phyloP scores from a whole-genome alignment of 1,140 invertebrate genomes.

The Medauroidea extradentata region DNA sequence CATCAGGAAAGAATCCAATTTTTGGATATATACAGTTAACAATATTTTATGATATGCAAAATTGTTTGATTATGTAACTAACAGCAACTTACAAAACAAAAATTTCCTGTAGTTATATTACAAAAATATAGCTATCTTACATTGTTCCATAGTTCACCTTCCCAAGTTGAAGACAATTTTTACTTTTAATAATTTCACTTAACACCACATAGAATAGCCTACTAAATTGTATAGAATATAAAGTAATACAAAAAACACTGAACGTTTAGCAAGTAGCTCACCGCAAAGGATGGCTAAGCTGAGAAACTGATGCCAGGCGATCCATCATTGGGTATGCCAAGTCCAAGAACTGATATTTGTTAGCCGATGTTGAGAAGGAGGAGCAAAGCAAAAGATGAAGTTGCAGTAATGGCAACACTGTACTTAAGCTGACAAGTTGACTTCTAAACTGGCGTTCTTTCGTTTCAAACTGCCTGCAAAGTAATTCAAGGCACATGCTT shows the following conservation, averaged over 20 bases:
- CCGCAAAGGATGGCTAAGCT: slow-evolving; percentile 60
- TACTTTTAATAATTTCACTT: too few relatives aligned
- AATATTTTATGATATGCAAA: too few relatives aligned
- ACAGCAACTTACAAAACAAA: too few relatives aligned
- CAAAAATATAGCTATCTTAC: too few relatives aligned
- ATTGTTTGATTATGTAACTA: too few relatives aligned
- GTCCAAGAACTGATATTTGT: slow-evolving; percentile 68
- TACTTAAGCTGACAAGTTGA: slow-evolving; percentile 54
- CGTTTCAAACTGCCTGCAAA: slow-evolving; percentile 56
- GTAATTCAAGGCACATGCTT: slow-evolving; percentile 1
- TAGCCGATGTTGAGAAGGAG: slow-evolving; percentile 60
- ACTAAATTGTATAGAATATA: too few relatives aligned
- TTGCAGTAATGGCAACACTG: slow-evolving; percentile 60
- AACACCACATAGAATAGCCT: too few relatives aligned
- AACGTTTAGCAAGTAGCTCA: slow-evolving; percentile 30
- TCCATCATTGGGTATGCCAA: slow-evolving; percentile 63
- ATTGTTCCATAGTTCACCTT: too few relatives aligned
- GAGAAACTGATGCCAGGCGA: slow-evolving; percentile 56
- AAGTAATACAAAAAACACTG: background rate
- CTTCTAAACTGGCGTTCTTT: slow-evolving; percentile 59
- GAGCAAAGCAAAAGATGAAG: slow-evolving; percentile 62
- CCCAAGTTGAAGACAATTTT: too few relatives aligned
- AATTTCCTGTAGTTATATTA: too few relatives aligned
- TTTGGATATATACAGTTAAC: too few relatives aligned
- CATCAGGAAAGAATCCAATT: too few relatives aligned